phyloP scores from a whole-genome alignment of 1,140 invertebrate genomes.

The Physella acuta region DNA sequence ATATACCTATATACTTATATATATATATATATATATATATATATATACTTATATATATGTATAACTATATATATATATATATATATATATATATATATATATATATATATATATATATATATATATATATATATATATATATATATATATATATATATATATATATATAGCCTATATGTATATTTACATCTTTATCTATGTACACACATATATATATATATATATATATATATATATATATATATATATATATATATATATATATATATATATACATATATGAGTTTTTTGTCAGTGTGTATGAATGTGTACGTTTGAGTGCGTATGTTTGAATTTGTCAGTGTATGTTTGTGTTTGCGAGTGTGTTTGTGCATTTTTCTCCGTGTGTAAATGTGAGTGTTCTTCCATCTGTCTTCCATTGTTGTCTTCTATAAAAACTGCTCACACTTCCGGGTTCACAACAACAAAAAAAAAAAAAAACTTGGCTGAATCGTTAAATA shows the following conservation, averaged over 20 bases:
- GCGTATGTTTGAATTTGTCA: neutral
- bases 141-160: conserved; percentile 13
- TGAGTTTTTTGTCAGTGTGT: neutral
- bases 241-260: conserved; percentile 3
- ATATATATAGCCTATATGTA: conserved; percentile 2
- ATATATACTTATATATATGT: neutral
- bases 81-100: conserved; percentile 4
- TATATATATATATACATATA: conserved; percentile 5
- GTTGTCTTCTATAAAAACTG: too few relatives aligned
- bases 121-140: neutral
- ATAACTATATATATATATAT: too few relatives aligned
- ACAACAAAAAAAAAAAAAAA: too few relatives aligned
- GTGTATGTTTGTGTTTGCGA: neutral
- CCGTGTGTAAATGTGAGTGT: neutral
- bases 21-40: neutral
- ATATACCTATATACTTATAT: too few relatives aligned
- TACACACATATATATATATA: neutral
- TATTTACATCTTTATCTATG: neutral
- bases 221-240: neutral
- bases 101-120: conserved; percentile 5
- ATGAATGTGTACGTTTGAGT: neutral
- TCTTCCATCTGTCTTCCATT: neutral
- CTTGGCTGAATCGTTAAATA: too few relatives aligned
- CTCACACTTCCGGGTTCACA: too few relatives aligned
- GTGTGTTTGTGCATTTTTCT: neutral